Evolutionary conservation across 2,797 vertebrate species (phyloP).

Genomic region (Natrix natrix): DNA sequence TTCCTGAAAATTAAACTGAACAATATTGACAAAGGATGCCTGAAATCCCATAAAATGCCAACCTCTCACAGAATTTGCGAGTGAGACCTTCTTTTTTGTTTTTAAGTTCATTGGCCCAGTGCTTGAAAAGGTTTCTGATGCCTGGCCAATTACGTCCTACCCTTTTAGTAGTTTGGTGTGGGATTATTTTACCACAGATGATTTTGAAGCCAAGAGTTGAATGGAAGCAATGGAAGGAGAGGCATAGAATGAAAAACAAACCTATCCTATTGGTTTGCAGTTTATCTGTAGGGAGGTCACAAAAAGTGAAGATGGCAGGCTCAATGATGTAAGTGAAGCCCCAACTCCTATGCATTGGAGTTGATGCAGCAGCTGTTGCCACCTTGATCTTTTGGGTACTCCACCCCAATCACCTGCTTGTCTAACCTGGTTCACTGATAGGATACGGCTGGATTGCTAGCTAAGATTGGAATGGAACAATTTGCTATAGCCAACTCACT

Average conservation of each 20-base stretch:
- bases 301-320: background rate
- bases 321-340: background rate
- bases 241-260: background rate
- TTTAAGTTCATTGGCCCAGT: background rate
- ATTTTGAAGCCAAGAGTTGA: background rate
- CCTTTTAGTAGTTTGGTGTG: background rate
- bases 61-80: background rate
- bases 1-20: background rate
- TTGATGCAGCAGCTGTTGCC: background rate
- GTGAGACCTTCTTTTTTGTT: background rate
- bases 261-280: background rate
- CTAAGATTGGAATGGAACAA: background rate
- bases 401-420: background rate
- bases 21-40: background rate
- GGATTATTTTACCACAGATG: background rate
- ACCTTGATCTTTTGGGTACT: background rate
- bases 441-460: background rate
- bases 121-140: background rate
- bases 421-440: background rate
- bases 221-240: background rate
- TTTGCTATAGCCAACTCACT: background rate
- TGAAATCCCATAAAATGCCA: background rate
- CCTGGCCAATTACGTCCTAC: background rate
- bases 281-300: background rate
- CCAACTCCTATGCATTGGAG: background rate